Base-by-base conservation (phyloP, 2,888 invertebrate species). In the Hyposoter didymator region DNA sequence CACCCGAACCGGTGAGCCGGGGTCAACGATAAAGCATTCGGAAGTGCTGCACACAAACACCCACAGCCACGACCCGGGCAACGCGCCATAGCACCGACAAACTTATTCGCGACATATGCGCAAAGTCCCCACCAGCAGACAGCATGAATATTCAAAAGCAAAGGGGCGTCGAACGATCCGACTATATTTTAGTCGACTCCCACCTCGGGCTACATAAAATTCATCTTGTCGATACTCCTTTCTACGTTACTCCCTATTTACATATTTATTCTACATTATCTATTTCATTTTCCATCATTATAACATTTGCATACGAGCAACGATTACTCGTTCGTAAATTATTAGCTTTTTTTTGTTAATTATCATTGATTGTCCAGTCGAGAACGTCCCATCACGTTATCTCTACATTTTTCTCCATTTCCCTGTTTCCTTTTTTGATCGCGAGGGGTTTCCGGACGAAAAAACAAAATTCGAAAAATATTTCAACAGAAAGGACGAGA, bases 111-210 rank as follows among this genome's bases (percentile, higher is more conserved):
- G 89, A 90, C 91, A 92, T 91, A 90, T 91, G 91, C 89, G 87
- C 70, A 45, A 62, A 88, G 69, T 47, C 47, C 67, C 64, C 82
- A 70, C 76, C 82, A 64, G 35, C 74, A 74, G 70, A 73, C 74
- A 67, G 80, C 87, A 92, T 92, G 92, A 92, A 92, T 92, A 92
- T 92, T 90, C 92, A 92, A 89, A 88, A 90, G 90, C 88, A 80
- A 67, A 73, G 67, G 79, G 85, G 87, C 86, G 83, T 88, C 88
- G 90, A 89, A 91, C 91, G 90, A 90, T 89, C 89, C 89, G 88
- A 89, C 89, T 88, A 91, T 92, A 92, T 92, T 91, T 91, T 90
- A 89, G 88, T 82, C 83, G 78, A 86, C 86, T 72, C 39, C 85
- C 82, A 88, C 89, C 87, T 79, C 70, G 59, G 82, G 89, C 89